Conservation (phyloP, 2,113 vertebrate species). For the Argyrosomus japonicus region DNA sequence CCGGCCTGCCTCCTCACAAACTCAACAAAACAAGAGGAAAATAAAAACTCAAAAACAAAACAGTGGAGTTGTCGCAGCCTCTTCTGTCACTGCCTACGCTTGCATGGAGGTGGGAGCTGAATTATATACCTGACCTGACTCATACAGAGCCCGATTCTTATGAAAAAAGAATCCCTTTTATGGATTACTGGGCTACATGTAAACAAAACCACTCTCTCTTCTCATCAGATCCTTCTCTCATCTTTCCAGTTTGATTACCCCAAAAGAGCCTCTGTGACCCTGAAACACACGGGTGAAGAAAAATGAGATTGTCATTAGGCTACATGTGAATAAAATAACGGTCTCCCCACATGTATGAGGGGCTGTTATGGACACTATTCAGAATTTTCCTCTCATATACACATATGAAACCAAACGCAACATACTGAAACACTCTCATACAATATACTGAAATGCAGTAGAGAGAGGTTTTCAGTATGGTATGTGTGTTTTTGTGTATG, state of each 20-base stretch:
- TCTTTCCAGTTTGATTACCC: slow-evolving; percentile 13
- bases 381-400: no score
- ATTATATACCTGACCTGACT: slow-evolving; percentile 69
- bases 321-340: slow-evolving; percentile 24
- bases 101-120: slow-evolving; percentile 64
- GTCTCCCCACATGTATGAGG: neutral
- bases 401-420: no score
- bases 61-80: slow-evolving; percentile 54
- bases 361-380: no score
- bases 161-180: slow-evolving; percentile 51
- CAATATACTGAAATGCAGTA: no score
- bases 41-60: slow-evolving; percentile 52
- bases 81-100: slow-evolving; percentile 69
- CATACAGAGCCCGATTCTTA: slow-evolving; percentile 53
- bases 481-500: no score
- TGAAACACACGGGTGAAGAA: neutral
- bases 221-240: slow-evolving; percentile 14
- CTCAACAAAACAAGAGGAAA: slow-evolving; percentile 16
- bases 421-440: no score
- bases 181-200: slow-evolving; percentile 9
- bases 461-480: no score
- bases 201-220: slow-evolving; percentile 46
- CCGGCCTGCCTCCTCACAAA: slow-evolving; percentile 61
- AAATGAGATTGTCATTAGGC: neutral
- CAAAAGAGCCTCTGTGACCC: neutral